These are phyloP conservation scores for Brachynemurus nebulosus DNA, from an alignment of 2,888 invertebrate species.

Conservation along the genomic window DNA sequence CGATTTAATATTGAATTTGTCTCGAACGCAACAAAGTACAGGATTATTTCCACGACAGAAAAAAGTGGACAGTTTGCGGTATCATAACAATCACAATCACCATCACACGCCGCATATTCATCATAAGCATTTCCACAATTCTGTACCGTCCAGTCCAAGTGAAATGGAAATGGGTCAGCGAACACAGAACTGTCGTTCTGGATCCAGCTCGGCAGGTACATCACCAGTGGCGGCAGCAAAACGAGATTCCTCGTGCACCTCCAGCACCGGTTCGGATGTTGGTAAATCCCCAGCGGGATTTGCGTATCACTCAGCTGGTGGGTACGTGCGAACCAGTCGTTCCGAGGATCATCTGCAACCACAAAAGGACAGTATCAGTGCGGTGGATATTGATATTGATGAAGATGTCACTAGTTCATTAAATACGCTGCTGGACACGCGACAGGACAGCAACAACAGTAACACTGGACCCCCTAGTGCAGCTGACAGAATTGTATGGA, in stretches of 20 bases:
- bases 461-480: slow-evolving; percentile 33
- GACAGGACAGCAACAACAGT: slow-evolving; percentile 40
- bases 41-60: slow-evolving; percentile 45
- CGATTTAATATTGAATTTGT: slow-evolving; percentile 86
- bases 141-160: slow-evolving; percentile 57
- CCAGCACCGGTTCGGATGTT: slow-evolving; percentile 1
- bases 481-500: slow-evolving; percentile 70
- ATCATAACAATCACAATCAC: slow-evolving; percentile 43
- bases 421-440: slow-evolving; percentile 76
- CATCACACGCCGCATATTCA: slow-evolving; percentile 25
- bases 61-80: slow-evolving; percentile 36
- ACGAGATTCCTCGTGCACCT: slow-evolving; percentile 28
- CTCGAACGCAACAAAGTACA: slow-evolving; percentile 59
- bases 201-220: slow-evolving; percentile 37
- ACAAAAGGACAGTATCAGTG: slow-evolving; percentile 66
- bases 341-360: slow-evolving; percentile 85
- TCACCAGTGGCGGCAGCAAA: slow-evolving; percentile 40
- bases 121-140: slow-evolving; percentile 35
- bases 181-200: slow-evolving; percentile 28
- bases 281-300: slow-evolving; percentile 10
- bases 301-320: slow-evolving; percentile 31
- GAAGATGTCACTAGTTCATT: slow-evolving; percentile 88
- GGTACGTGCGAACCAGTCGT: slow-evolving; percentile 73
- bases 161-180: slow-evolving; percentile 44
- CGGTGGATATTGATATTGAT: slow-evolving; percentile 83